Evolutionary conservation across 2,113 vertebrate species (phyloP), one percentile per base, ranked within the genome.

Genomic region (Triplophysa tibetana): DNA sequence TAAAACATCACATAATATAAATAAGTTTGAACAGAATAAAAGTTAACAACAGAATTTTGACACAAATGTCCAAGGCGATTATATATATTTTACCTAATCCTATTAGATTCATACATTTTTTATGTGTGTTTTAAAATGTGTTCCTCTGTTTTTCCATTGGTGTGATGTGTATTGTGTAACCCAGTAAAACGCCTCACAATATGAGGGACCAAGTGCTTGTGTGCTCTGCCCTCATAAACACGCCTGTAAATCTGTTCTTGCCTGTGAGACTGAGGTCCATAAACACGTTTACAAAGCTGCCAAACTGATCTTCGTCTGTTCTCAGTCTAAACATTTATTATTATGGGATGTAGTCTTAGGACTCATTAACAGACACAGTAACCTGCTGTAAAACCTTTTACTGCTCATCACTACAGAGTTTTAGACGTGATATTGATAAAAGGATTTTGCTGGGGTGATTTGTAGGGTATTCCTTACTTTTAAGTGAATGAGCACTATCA

Each of bases 261-360:
- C 54, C 2, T 58, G 54, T 9, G 16, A 89, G 79, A 90, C 87
- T 83, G 24, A 85, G 90, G 88, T 90, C 89, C 69, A 90, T 90
- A 90, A 91, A 92, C 86, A 72, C 81, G 66, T 88, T 88, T 81
- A 92, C 91, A 85, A 90, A 88, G 84, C 85, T 62, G 77, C 77
- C 72, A 81, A 78, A 78, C 50, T 50, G 79, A 56, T 83, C 75
- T 79, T 66, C 38, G 26, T 23, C 10, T 56, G 65, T 45, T 67
- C n/a, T 65, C 60, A 52, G 24, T 70, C 68, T n/a, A 4, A 70
- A 26, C 48, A 5, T 10, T 70, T 70, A 29, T 12, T 72, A 21
- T 58, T 72, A 72, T 58, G 50, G 69, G 69, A 56, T 70, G 69
- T 21, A 38, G 50, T 17, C 56, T 17, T 58, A 21, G 56, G 19